Percentiles rank a stretch among this genome's conserved stretches.
These are phyloP conservation scores for Mastacembelus armatus DNA, from an alignment of 2,797 vertebrate genomes.

Conservation along the genomic window DNA sequence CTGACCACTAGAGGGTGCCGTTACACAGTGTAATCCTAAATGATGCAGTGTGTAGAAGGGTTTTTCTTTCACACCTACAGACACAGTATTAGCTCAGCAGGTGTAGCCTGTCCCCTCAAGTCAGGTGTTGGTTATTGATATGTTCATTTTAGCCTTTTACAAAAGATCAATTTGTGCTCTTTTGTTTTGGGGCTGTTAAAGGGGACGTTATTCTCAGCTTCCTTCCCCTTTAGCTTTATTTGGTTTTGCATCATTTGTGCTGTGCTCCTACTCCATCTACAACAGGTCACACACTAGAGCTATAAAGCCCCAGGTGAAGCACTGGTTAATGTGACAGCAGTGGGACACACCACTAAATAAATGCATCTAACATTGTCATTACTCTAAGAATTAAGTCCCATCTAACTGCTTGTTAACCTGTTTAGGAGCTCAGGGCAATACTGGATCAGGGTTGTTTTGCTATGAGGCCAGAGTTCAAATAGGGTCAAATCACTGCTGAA, in stretches of 20 bases:
- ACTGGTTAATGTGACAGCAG: constrained; percentile 28
- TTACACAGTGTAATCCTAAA: neutral
- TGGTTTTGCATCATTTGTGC: neutral
- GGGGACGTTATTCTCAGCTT: no score
- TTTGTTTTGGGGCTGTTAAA: no score
- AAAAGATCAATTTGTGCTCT: no score
- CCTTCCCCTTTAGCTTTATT: neutral
- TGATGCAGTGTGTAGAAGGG: neutral
- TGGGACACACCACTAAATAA: constrained; percentile 16
- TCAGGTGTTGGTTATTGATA: no score
- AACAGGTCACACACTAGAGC: neutral
- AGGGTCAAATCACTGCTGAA: neutral
- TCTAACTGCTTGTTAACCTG: constrained; percentile 20
- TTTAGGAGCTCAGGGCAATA: constrained; percentile 21
- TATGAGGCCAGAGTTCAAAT: neutral
- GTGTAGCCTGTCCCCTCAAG: no score
- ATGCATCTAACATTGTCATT: constrained; percentile 17
- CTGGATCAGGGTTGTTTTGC: neutral
- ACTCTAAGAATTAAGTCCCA: constrained; percentile 16
- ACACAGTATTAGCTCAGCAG: no score
- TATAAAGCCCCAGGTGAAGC: constrained; percentile 10
- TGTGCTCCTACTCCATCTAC: neutral
- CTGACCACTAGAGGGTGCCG: constrained; percentile 31
- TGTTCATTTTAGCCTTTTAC: no score
- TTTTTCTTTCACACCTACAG: neutral